Conservation (phyloP, 2,113 vertebrate species). For the Forbesichthys agassizii region DNA sequence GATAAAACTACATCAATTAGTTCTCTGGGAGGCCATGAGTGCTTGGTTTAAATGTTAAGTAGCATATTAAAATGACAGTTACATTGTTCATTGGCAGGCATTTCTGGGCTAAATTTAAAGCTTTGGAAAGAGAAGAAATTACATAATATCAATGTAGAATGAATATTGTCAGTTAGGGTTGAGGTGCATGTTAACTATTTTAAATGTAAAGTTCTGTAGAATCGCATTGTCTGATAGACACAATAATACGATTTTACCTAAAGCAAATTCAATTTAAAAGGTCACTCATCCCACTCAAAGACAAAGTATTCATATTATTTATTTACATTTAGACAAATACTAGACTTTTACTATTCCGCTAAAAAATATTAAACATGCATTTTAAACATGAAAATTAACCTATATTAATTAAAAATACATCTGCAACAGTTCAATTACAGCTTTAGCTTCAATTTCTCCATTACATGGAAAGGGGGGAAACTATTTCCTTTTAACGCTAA, state of each 20-base stretch:
- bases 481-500: constrained; percentile 73
- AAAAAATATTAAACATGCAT: not conserved
- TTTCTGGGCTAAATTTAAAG: constrained; percentile 73
- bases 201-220: constrained; percentile 56
- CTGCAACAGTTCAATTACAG: constrained; percentile 3
- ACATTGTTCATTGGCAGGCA: constrained; percentile 87
- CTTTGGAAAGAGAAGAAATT: constrained; percentile 63
- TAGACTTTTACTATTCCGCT: no score
- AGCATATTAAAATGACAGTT: constrained; percentile 93
- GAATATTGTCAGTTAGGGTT: constrained; percentile 73
- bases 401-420: constrained; percentile 30
- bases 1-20: constrained; percentile 87
- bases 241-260: constrained; percentile 45
- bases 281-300: constrained; percentile 4
- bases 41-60: constrained; percentile 93
- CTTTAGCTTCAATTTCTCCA: not conserved
- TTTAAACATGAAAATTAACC: constrained; percentile 1
- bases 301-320: not conserved
- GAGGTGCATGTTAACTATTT: constrained; percentile 58
- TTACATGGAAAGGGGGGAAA: constrained; percentile 36
- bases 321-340: no score
- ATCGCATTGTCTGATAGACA: constrained; percentile 27
- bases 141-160: constrained; percentile 72
- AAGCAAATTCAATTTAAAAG: constrained; percentile 47
- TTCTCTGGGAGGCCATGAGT: constrained; percentile 83